Evolutionary conservation across 2,888 invertebrate species (phyloP).

Genomic region (Sclerodermus sp.): DNA sequence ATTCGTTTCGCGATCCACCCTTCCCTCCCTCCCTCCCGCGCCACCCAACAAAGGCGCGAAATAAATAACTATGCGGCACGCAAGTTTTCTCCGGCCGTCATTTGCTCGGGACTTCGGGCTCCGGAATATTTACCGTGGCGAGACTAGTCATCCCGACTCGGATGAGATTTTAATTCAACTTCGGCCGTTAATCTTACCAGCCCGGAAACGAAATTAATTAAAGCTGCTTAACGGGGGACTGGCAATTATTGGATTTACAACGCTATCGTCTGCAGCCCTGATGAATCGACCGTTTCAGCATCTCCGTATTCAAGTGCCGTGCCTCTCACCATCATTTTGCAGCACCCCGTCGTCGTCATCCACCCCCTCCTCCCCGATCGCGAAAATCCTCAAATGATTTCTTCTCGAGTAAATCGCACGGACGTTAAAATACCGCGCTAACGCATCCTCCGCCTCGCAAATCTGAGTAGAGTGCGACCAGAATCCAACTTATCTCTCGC

Average conservation of each 20-base stretch:
- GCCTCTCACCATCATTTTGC: not conserved
- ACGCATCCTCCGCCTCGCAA: no score
- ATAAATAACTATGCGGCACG: constrained; percentile 7
- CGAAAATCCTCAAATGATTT: no score
- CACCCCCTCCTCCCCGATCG: not conserved
- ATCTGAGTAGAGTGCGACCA: no score
- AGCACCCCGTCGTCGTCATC: not conserved
- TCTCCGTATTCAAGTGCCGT: not conserved
- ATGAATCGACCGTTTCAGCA: not conserved
- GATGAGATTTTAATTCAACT: constrained; percentile 39
- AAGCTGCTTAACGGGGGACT: constrained; percentile 30
- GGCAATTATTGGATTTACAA: constrained; percentile 39
- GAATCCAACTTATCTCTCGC: no score
- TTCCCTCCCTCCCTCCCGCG: no score
- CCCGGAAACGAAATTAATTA: constrained; percentile 36
- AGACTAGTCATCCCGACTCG: not conserved
- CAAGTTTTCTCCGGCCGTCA: no score
- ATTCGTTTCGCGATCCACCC: no score
- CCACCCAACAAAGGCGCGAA: constrained; percentile 8
- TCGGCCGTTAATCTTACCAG: constrained; percentile 29
- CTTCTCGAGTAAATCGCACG: no score
- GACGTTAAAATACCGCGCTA: no score
- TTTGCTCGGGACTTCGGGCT: no score
- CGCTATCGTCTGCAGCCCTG: constrained; percentile 23
- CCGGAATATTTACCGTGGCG: no score